phyloP scores from a whole-genome alignment of 2,113 vertebrate species.

The Bubo bubo region DNA sequence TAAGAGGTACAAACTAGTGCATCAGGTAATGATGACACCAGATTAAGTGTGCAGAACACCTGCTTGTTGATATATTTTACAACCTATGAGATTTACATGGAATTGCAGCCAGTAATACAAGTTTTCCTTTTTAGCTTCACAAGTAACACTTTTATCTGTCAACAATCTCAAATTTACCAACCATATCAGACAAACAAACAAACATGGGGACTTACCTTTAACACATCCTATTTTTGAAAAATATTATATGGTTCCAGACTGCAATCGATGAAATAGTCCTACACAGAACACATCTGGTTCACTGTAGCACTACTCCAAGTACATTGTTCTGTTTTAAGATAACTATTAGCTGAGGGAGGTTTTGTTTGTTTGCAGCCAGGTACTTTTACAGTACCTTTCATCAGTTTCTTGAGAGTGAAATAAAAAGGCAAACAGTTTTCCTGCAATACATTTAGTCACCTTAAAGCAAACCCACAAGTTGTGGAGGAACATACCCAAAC shows the following conservation, averaged over 20 bases:
- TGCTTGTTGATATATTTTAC: neutral
- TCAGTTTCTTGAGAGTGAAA: neutral
- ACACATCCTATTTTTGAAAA: neutral
- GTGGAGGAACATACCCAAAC: neutral
- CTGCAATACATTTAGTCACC: neutral
- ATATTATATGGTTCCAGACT: neutral
- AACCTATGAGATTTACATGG: neutral
- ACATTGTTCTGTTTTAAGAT: neutral
- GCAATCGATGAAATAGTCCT: neutral
- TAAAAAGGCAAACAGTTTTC: neutral
- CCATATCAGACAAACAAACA: neutral
- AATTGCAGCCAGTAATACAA: neutral
- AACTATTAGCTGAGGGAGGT: neutral
- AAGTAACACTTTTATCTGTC: neutral
- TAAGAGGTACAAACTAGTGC: neutral
- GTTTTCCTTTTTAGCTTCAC: neutral
- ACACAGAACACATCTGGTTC: neutral
- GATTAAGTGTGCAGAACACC: neutral
- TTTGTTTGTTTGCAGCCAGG: neutral
- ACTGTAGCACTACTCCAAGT: neutral
- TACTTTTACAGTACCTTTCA: neutral
- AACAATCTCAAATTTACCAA: neutral
- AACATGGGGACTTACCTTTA: fast-evolving
- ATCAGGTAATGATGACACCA: neutral
- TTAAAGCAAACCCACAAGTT: neutral